A percentile compares a stretch with the other conserved stretches of the same genome.
These are phyloP conservation scores for Alligator sinensis DNA, from an alignment of 2,113 vertebrate species.

Conservation along the genomic window DNA sequence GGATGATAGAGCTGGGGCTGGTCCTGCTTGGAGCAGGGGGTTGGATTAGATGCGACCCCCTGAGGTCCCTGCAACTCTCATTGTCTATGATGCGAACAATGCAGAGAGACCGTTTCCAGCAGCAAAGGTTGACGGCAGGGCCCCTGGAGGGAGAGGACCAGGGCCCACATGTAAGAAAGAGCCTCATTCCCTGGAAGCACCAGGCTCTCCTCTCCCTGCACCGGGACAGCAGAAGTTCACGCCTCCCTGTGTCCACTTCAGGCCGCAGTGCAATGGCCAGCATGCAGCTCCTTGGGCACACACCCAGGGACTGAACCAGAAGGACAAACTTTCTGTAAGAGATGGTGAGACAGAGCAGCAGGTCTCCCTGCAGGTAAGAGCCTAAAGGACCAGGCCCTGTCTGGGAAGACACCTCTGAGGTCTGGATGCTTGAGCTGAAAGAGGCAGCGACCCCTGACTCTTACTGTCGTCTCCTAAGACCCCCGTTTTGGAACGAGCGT, in stretches of 20 bases:
- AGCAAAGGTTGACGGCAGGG: not conserved
- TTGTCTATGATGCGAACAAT: not conserved
- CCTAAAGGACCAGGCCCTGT: not conserved
- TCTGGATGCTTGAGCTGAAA: slow-evolving; percentile 1
- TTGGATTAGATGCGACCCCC: too few relatives aligned
- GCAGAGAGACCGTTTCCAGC: not conserved
- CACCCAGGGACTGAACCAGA: not conserved
- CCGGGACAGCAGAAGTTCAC: not conserved
- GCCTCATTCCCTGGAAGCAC: not conserved
- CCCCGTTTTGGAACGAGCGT: slow-evolving; percentile 55
- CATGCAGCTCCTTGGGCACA: not conserved
- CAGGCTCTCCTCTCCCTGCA: slow-evolving; percentile 25
- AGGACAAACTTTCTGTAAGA: rapidly evolving
- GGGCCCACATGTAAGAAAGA: not conserved
- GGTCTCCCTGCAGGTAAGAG: not conserved
- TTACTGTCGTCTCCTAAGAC: not conserved
- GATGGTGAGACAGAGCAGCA: not conserved
- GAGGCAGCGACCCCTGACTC: slow-evolving; percentile 31
- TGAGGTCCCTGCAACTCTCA: too few relatives aligned
- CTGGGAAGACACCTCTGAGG: not conserved
- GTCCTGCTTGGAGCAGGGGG: too few relatives aligned
- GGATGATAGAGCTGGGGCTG: too few relatives aligned
- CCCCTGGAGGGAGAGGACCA: not conserved
- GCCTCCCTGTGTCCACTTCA: not conserved
- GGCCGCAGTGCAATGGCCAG: not conserved